These are phyloP conservation scores for Eulithis prunata DNA, from an alignment of 2,888 invertebrate genomes.

Conservation along the genomic window DNA sequence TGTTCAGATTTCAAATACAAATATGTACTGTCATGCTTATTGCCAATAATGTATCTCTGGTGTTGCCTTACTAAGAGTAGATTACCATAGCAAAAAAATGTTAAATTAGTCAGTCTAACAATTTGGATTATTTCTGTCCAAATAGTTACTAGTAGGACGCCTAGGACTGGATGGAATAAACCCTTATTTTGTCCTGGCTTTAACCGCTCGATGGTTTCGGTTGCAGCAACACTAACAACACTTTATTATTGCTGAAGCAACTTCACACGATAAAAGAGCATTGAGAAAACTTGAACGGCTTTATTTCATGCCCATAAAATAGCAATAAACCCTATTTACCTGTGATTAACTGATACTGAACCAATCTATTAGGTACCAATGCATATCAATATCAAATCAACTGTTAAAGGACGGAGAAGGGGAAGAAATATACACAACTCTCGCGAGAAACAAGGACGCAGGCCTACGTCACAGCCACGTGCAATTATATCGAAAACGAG, in stretches of 20 bases:
- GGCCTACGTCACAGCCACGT: constrained; percentile 12
- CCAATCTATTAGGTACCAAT: neutral
- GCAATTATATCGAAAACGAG: constrained; percentile 11
- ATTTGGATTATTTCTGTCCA: too few species aligned
- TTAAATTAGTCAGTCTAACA: too few species aligned
- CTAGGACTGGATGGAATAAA: too few species aligned
- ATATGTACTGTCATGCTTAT: too few species aligned
- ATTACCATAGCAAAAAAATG: neutral
- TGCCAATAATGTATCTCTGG: too few species aligned
- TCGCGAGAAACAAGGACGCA: constrained; percentile 11
- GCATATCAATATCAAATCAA: constrained; percentile 8
- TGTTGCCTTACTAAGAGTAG: neutral
- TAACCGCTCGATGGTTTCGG: neutral
- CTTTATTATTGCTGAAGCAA: neutral
- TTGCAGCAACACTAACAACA: neutral
- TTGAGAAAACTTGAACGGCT: neutral
- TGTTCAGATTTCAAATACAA: too few species aligned
- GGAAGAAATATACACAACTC: constrained; percentile 3
- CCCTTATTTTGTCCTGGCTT: neutral
- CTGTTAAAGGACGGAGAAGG: constrained; percentile 14
- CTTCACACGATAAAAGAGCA: neutral
- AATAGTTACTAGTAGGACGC: too few species aligned
- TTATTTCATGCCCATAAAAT: constrained; percentile 1
- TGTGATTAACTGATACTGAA: neutral
- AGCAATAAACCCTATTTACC: neutral